A percentile compares a stretch with the other conserved stretches of the same genome.
These are phyloP conservation scores for Pantherophis alleghaniensis DNA, from an alignment of 2,797 vertebrate species.

Conservation along the genomic window DNA sequence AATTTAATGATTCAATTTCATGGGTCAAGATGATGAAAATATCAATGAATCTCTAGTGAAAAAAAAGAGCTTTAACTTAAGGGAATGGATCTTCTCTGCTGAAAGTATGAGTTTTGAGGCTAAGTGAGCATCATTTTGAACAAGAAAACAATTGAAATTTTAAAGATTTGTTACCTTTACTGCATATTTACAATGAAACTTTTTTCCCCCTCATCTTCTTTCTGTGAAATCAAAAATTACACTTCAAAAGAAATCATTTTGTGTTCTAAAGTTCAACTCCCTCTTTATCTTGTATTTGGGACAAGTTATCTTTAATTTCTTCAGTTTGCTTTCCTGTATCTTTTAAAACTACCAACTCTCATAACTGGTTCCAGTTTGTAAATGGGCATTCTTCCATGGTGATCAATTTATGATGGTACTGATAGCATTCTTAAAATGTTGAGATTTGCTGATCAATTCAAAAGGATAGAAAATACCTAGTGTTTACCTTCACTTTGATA, in stretches of 20 bases:
- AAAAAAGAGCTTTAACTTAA: background rate
- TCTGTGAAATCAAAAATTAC: background rate
- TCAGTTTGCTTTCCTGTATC: background rate
- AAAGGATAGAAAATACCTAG: background rate
- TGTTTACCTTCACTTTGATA: background rate
- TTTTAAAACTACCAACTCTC: background rate
- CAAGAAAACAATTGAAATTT: background rate
- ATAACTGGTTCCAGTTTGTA: background rate
- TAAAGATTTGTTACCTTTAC: background rate
- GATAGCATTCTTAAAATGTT: background rate
- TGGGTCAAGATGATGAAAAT: background rate
- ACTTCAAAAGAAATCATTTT: background rate
- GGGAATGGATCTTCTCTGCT: background rate
- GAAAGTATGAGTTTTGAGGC: background rate
- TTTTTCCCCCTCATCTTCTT: background rate
- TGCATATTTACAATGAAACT: background rate
- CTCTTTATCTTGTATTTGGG: background rate
- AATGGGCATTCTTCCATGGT: background rate
- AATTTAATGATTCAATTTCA: background rate
- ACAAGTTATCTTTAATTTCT: background rate
- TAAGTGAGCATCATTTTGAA: background rate
- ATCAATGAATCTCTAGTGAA: background rate
- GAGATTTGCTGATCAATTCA: background rate
- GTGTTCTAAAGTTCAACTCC: background rate
- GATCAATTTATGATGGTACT: background rate